Evolutionary conservation across 2,113 vertebrate species (phyloP).

Genomic region (western clawed frog (Xenopus tropicalis)): DNA sequence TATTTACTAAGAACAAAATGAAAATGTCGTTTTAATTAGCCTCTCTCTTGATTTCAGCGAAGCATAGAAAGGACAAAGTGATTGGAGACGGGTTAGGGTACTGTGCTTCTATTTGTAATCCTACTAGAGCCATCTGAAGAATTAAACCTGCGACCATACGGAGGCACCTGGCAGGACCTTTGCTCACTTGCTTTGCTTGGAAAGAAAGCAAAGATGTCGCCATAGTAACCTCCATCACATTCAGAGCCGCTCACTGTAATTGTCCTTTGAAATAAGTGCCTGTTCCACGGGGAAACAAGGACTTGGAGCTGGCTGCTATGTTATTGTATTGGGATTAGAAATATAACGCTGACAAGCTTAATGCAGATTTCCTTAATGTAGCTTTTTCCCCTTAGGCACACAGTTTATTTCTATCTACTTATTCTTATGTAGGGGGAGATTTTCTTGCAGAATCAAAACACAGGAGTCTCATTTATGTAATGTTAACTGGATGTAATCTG

Average conservation of each 20-base stretch:
- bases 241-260: slow-evolving; percentile 7
- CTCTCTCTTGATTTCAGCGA: too few relatives aligned
- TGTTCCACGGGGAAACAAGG: slow-evolving; percentile 1
- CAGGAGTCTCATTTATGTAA: not conserved
- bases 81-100: too few relatives aligned
- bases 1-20: too few relatives aligned
- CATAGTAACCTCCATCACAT: slow-evolving; percentile 53
- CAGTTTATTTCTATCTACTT: slow-evolving; percentile 1
- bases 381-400: not conserved
- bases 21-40: too few relatives aligned
- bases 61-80: too few relatives aligned
- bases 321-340: not conserved
- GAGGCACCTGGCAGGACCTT: slow-evolving; percentile 24
- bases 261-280: slow-evolving; percentile 10
- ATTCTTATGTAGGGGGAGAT: not conserved
- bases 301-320: not conserved
- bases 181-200: slow-evolving; percentile 44
- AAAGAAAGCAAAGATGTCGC: slow-evolving; percentile 45
- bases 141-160: not conserved
- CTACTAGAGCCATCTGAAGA: not conserved
- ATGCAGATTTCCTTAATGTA: not conserved
- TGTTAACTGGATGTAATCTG: not conserved
- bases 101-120: not conserved
- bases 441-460: not conserved
- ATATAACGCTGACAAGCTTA: slow-evolving; percentile 7